Evolutionary conservation across 1,140 invertebrate genomes (phyloP).

Genomic region (Solen grandis): DNA sequence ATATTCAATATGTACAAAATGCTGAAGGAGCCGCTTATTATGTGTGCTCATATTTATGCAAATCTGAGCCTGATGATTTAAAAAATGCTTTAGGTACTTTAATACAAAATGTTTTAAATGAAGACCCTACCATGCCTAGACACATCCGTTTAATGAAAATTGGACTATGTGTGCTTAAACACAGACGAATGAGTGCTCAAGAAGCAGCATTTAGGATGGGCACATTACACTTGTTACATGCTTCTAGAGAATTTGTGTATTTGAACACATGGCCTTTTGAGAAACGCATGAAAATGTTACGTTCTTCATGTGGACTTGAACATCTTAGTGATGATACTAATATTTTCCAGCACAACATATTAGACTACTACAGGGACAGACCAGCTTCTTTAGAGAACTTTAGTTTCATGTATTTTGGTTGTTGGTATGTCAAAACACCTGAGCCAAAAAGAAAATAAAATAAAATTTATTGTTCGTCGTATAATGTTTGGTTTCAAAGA

Average conservation of each 20-base stretch:
- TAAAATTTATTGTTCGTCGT: slow-evolving; percentile 1
- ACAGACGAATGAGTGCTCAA: slow-evolving; percentile 52
- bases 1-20: slow-evolving; percentile 56
- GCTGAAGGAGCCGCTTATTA: slow-evolving; percentile 63
- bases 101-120: slow-evolving; percentile 32
- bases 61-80: slow-evolving; percentile 60
- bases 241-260: slow-evolving; percentile 51
- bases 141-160: slow-evolving; percentile 40
- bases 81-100: slow-evolving; percentile 38
- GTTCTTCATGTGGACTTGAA: slow-evolving; percentile 19
- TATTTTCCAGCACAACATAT: slow-evolving; percentile 42
- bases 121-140: slow-evolving; percentile 29
- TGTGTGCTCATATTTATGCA: slow-evolving; percentile 62
- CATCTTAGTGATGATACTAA: slow-evolving; percentile 37
- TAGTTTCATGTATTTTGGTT: slow-evolving; percentile 46
- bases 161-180: slow-evolving; percentile 50
- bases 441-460: slow-evolving; percentile 31
- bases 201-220: slow-evolving; percentile 54
- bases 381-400: slow-evolving; percentile 15
- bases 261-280: slow-evolving; percentile 49
- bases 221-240: slow-evolving; percentile 29
- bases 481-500: slow-evolving; percentile 35
- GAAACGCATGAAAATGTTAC: slow-evolving; percentile 50
- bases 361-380: slow-evolving; percentile 50
- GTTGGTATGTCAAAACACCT: slow-evolving; percentile 39